Base-by-base conservation (phyloP, 2,888 invertebrate species). In the Scelioninae gen. 1 region DNA sequence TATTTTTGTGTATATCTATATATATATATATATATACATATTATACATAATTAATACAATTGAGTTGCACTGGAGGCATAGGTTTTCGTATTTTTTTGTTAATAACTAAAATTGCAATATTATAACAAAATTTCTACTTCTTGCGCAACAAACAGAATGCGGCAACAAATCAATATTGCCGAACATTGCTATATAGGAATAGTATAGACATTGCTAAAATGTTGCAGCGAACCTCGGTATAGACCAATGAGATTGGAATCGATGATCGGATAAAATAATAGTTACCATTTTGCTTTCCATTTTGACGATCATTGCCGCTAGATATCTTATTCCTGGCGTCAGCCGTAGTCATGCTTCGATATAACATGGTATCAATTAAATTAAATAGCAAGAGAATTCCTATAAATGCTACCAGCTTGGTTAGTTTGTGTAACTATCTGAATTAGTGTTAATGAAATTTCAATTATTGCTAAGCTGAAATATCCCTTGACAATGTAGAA, bases 401-500 rank as follows among this genome's bases (percentile, higher is more conserved):
- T 62, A 72, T 53, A 45, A 72, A 62, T 72, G 62, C 53, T 34
- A 43, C 31, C 62, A 62, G 43, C 9, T 53, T 32, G 53, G 72
- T 72, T 53, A 32, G 62, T 62, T 72, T 62, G 72, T 72, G 43
- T 43, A 62, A 72, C 62, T 63, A 23, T 63, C 63, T 34, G 63
- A 43, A 74, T 74, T 63, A 63, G 34, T 13, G 63, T 56, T 65
- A 75, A 75, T 75, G 65, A 75, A 75, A 75, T 65, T 75, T 47
- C 47, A 65, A 75, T 75, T 75, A 75, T 53, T 56, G 34, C 10
- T 65, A 63, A 75, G 65, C 56, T 63, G 31, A 31, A 58, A 31
- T 65, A 65, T 65, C 55, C 58, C 56, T 47, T 32, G 65, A 65
- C 58, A 58, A 49, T 56, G 56, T 34, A 9, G 23, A 13, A 75